Base-by-base conservation (phyloP, 2,888 invertebrate species). In the Polydrusus tereticollis region DNA sequence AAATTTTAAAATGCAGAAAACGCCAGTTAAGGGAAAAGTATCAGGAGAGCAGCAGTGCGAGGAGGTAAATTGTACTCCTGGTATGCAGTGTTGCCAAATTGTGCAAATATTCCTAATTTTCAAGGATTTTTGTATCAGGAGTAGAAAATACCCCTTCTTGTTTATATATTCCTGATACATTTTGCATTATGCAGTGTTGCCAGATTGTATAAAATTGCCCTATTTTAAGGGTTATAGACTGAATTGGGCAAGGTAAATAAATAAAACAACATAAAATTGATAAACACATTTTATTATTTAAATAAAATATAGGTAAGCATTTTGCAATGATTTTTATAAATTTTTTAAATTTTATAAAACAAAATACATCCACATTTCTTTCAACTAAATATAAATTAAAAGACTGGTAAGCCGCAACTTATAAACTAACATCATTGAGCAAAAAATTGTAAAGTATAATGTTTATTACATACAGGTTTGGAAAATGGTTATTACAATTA, bases 271-370 rank as follows among this genome's bases (percentile, higher is more conserved):
- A 14, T 41, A 23, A n/a, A 59, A 55, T n/a, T 26, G 59, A 43
- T 43, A 59, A 59, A 59, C 59, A 43, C 43, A 59, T 43, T 43
- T 59, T 59, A 59, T 59, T 59, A 43, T 43, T 59, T 59, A 26
- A 59, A 59, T 59, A 59, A 41, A 59, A 59, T 41, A 57, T 33
- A 57, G n/a, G n/a, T n/a, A n/a, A 33, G 33, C 33, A 57, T 41
- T 59, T 41, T 21, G 59, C 59, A 59, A 59, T 41, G 23, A 41
- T 43, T 23, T 59, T 59, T 43, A 20, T 59, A 10, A 36, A 23
- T 59, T 55, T 59, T 59, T 43, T 10, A 4, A 16, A 16, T 41
- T 59, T 59, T 59, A 21, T 41, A 41, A n/a, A 59, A 59, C 38
- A 38, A 59, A 59, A 43, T 41, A 59, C 41, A 59, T 59, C 26